Conservation (phyloP, 2,797 vertebrate genomes). For the Gastrophryne carolinensis region DNA sequence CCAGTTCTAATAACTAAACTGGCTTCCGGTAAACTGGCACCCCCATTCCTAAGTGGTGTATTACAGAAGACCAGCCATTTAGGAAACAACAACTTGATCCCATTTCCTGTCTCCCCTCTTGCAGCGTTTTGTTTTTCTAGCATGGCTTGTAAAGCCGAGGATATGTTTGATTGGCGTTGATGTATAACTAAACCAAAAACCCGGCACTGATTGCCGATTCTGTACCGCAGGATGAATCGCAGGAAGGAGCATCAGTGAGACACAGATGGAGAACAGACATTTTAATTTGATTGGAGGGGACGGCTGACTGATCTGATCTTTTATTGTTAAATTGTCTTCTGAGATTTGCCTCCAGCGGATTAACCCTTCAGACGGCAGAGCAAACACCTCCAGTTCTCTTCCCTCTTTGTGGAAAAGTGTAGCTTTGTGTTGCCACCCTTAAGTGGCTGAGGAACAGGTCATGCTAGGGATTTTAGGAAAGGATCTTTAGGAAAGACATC, state of each 20-base stretch:
- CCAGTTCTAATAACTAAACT: no score
- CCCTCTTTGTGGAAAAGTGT: background rate
- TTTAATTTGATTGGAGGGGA: constrained; percentile 19
- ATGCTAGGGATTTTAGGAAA: no score
- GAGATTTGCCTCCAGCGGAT: background rate
- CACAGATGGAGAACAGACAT: constrained; percentile 3
- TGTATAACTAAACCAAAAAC: background rate
- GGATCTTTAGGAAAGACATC: no score
- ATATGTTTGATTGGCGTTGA: no score
- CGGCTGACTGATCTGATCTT: constrained; percentile 12
- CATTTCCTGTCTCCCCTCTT: no score
- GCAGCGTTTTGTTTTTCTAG: no score
- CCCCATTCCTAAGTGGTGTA: no score
- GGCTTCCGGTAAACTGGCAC: no score
- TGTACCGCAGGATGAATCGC: background rate
- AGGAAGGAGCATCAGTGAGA: background rate
- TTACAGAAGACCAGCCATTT: no score
- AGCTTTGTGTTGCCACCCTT: background rate
- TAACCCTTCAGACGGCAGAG: background rate
- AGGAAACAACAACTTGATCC: no score
- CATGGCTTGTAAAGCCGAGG: no score
- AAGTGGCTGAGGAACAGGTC: background rate
- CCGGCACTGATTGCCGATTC: background rate
- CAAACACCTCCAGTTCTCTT: background rate
- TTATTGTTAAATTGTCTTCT: constrained; percentile 15